These are phyloP conservation scores for Sclerodermus sp. DNA, from an alignment of 2,888 invertebrate genomes.

Conservation along the genomic window DNA sequence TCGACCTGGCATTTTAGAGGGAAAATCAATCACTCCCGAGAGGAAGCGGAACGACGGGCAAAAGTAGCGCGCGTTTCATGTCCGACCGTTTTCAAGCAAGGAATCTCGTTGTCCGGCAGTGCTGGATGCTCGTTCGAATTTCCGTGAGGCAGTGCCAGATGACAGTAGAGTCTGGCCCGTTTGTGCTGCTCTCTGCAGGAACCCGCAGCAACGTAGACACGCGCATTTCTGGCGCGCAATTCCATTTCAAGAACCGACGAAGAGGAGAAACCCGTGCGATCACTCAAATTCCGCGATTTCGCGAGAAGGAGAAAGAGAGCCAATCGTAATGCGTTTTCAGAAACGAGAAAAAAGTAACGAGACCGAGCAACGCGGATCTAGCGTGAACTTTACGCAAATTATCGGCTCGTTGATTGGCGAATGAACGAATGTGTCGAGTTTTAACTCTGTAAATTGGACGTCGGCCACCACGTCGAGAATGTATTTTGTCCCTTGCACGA, in stretches of 20 bases:
- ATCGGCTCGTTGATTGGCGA: conserved; percentile 3
- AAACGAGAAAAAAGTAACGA: not conserved
- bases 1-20: too few species aligned
- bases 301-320: not conserved
- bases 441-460: not conserved
- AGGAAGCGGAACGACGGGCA: too few species aligned
- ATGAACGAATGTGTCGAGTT: not conserved
- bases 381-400: conserved; percentile 3
- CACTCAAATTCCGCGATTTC: not conserved
- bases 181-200: conserved; percentile 39
- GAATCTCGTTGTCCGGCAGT: too few species aligned
- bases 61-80: too few species aligned
- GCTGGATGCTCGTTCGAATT: conserved; percentile 15
- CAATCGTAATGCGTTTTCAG: not conserved
- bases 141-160: conserved; percentile 31
- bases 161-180: conserved; percentile 31
- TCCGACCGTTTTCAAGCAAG: too few species aligned
- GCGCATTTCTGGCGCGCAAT: not conserved
- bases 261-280: not conserved
- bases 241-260: not conserved
- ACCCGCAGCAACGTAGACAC: conserved; percentile 13
- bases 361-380: not conserved
- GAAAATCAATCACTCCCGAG: too few species aligned
- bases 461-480: too few species aligned
- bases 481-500: too few species aligned